A percentile compares a stretch with the other conserved stretches of the same genome.
Evolutionary conservation across 2,888 invertebrate species (phyloP).

Genomic region (Frankliniella fusca): DNA sequence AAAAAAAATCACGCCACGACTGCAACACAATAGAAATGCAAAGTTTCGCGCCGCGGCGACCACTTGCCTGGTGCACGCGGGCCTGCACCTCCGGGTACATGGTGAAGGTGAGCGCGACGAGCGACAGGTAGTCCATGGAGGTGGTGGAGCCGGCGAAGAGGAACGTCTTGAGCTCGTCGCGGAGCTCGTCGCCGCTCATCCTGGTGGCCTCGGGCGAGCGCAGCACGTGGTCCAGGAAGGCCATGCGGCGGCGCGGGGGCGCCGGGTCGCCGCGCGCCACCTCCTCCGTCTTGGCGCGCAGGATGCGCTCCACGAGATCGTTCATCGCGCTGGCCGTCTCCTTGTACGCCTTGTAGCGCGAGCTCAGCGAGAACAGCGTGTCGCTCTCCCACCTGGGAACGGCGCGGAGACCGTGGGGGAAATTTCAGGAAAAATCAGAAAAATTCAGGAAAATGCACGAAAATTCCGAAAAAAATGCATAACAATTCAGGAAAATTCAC

Average conservation of each 20-base stretch:
- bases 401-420: no score
- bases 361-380: background rate
- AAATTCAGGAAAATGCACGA: no score
- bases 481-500: no score
- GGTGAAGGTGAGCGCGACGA: slow-evolving; percentile 2
- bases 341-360: slow-evolving; percentile 5
- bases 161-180: slow-evolving; percentile 21
- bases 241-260: slow-evolving; percentile 16
- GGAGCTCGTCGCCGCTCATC: background rate
- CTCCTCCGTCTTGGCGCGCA: background rate
- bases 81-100: slow-evolving; percentile 9
- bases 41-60: background rate
- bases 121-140: slow-evolving; percentile 9
- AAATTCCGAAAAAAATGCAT: no score
- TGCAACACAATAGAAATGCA: no score
- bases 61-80: background rate
- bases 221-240: slow-evolving; percentile 23
- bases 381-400: background rate
- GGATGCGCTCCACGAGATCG: background rate
- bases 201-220: background rate
- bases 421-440: no score
- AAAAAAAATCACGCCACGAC: no score
- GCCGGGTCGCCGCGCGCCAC: background rate
- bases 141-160: slow-evolving; percentile 23
- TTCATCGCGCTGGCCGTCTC: background rate